Percentiles rank a stretch among this genome's conserved stretches.
phyloP scores from a whole-genome alignment of 2,888 invertebrate species.

The Aelia acuminata region DNA sequence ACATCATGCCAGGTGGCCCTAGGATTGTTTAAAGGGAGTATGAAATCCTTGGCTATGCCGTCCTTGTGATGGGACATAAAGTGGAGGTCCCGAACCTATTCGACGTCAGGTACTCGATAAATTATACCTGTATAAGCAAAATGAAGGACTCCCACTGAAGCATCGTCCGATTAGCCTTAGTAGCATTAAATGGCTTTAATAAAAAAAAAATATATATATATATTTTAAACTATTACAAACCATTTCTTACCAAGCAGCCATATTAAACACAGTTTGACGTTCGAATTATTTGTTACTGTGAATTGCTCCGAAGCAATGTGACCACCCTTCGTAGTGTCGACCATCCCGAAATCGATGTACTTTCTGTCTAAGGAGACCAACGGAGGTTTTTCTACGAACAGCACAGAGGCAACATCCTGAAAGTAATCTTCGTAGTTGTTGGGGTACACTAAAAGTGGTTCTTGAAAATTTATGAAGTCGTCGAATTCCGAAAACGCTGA shows the following conservation, averaged over 20 bases:
- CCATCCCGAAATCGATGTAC: slow-evolving; percentile 37
- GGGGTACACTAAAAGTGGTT: neutral
- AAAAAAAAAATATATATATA: too few relatives aligned
- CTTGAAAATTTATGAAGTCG: slow-evolving; percentile 30
- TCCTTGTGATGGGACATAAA: too few relatives aligned
- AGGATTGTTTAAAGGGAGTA: too few relatives aligned
- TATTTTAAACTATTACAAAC: neutral
- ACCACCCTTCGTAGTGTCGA: neutral
- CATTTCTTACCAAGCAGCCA: slow-evolving; percentile 23
- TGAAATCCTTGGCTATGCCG: too few relatives aligned
- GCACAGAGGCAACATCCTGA: neutral
- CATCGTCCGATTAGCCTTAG: too few relatives aligned
- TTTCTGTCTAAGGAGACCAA: slow-evolving; percentile 17
- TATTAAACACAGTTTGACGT: neutral
- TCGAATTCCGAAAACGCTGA: slow-evolving; percentile 19
- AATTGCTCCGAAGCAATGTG: neutral
- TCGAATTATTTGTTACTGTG: neutral
- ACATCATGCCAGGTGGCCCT: too few relatives aligned
- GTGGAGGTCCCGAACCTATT: too few relatives aligned
- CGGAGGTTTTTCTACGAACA: neutral
- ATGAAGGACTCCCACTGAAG: too few relatives aligned
- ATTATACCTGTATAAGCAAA: too few relatives aligned
- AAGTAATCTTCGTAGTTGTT: slow-evolving; percentile 29
- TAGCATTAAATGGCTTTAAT: too few relatives aligned
- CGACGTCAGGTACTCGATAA: too few relatives aligned